Base-by-base conservation (phyloP, 53 echinoderm and acorn worm genomes). In the Patiria pectinifera region DNA sequence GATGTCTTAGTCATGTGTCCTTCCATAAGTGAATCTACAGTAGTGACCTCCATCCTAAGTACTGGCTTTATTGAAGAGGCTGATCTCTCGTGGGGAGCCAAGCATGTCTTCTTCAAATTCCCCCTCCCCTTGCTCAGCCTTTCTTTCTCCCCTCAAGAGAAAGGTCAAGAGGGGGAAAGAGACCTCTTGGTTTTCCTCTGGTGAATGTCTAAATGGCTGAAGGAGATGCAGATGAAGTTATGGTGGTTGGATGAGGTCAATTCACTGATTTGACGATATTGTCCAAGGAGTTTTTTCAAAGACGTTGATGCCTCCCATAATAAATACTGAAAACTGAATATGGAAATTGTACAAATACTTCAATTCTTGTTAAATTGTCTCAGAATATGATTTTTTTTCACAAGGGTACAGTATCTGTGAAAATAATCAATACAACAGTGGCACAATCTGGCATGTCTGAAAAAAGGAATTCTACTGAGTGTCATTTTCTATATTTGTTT, bases 101-200 rank as follows among this genome's bases (percentile, higher is more conserved):
- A 14, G 3, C 66, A 14, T 18, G 15, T 16, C 45, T 11, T 70
- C 46, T 25, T 13, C 85, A 13, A 16, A n/a, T 45, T 70, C 46
- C 71, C 19, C 18, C 70, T 10, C 14, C 69, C 45, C 48, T 69
- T 18, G 15, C 45, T 11, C 12, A 24, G 25, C 80, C 19, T 47
- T 45, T 47, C 48, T 18, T 45, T 79, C 16, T 45, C 48, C 45
- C 80, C 45, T 19, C 15, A 79, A 11, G 80, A 79, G 80, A 79
- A 75, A 75, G 86, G 71, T 86, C 86, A 86, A 86, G 86, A 86
- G n/a, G 45, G 48, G 22, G 11, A 48, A 14, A 63, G 85, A 71
- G 45, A 46, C 44, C 85, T 60, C 72, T 86, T 62, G 48, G 75
- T 48, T 86, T 86, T 49, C 86, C 24, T 21, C 75, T 4, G 72